Percentiles rank a stretch among this genome's conserved stretches.
phyloP scores from a whole-genome alignment of 1,140 invertebrate species.

The Anthonomus grandis region DNA sequence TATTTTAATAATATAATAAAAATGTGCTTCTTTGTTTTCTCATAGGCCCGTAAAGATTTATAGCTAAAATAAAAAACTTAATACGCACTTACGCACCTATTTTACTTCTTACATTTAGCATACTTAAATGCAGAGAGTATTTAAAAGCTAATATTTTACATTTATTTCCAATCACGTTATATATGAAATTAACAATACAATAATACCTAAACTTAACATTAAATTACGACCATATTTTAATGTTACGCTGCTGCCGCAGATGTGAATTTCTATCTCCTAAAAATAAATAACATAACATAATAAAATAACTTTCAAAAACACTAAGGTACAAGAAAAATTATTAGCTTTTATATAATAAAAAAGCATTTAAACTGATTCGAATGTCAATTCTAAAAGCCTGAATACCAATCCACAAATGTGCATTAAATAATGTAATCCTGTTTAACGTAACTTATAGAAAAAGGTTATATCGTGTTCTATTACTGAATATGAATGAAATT shows the following conservation, averaged over 20 bases:
- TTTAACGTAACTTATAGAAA: neutral
- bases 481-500: too few species aligned
- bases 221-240: conserved; percentile 26
- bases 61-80: too few species aligned
- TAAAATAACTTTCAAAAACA: neutral
- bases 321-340: neutral
- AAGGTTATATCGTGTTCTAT: neutral
- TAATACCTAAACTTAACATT: conserved; percentile 32
- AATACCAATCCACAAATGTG: too few species aligned
- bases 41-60: too few species aligned
- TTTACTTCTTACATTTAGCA: too few species aligned
- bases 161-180: conserved; percentile 35
- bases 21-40: too few species aligned
- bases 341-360: neutral
- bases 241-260: conserved; percentile 56
- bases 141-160: conserved; percentile 21
- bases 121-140: too few species aligned
- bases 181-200: conserved; percentile 30
- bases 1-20: too few species aligned
- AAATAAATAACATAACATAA: conserved; percentile 33
- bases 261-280: conserved; percentile 70
- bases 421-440: neutral
- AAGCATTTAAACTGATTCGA: neutral
- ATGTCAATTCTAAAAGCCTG: too few species aligned
- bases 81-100: too few species aligned